A percentile compares a stretch with the other conserved stretches of the same genome.
phyloP scores from a whole-genome alignment of 2,888 invertebrate genomes.

The Protonemura montana region DNA sequence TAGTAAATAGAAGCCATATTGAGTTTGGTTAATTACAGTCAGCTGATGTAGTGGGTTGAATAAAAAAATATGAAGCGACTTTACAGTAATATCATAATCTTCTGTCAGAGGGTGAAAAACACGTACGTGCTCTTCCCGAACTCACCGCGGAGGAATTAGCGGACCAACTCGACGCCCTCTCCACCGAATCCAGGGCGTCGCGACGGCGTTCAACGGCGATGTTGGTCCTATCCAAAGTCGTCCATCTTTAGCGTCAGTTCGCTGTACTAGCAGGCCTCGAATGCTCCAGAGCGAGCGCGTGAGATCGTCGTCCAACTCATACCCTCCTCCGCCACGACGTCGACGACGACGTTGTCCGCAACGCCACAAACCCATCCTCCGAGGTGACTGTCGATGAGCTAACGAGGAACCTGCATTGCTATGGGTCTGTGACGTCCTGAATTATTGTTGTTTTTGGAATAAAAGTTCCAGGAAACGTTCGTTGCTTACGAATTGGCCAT shows the following conservation, averaged over 20 bases:
- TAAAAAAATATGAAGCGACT: too few species aligned
- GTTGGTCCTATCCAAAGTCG: constrained; percentile 30
- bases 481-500: too few species aligned
- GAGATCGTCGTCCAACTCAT: constrained; percentile 8
- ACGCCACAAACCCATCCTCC: constrained; percentile 26
- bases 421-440: not conserved
- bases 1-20: too few species aligned
- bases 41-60: too few species aligned
- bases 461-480: too few species aligned
- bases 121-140: too few species aligned
- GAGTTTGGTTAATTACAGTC: too few species aligned
- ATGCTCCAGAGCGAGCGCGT: not conserved
- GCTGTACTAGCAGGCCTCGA: not conserved
- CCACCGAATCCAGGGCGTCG: constrained; percentile 43
- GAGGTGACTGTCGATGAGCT: not conserved
- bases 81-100: too few species aligned
- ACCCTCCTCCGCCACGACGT: not conserved
- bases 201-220: constrained; percentile 40
- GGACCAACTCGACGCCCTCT: constrained; percentile 43
- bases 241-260: not conserved
- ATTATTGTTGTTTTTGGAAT: too few species aligned
- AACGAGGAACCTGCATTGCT: not conserved
- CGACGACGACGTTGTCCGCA: not conserved
- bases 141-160: not conserved
- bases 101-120: too few species aligned